These are phyloP conservation scores for Tyrannus savana DNA, from an alignment of 2,113 vertebrate species.

Conservation along the genomic window DNA sequence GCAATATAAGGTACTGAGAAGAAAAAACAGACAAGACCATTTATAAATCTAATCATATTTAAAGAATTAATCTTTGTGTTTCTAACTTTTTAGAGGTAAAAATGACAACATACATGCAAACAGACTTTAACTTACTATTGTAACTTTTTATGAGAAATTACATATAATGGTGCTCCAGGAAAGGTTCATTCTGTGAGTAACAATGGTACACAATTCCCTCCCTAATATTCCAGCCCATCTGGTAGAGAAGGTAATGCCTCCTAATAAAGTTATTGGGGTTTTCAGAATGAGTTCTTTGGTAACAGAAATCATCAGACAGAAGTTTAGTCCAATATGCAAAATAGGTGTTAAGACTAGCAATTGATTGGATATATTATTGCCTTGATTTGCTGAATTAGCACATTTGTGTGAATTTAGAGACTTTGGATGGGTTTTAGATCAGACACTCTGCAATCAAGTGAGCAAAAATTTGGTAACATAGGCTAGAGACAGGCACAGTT, in stretches of 20 bases:
- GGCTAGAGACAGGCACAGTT: background rate
- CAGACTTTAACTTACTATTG: conserved; percentile 35
- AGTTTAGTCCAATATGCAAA: conserved; percentile 4
- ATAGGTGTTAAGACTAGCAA: background rate
- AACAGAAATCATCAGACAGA: conserved; percentile 31
- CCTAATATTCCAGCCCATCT: conserved; percentile 10
- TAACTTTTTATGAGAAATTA: conserved; percentile 44
- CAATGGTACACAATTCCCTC: conserved; percentile 33
- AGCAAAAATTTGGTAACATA: background rate
- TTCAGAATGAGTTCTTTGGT: conserved; percentile 42
- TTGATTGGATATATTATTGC: background rate
- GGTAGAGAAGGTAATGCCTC: conserved; percentile 37
- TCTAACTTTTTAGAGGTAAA: conserved; percentile 31
- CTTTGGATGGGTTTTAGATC: background rate
- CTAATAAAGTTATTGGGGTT: conserved; percentile 20
- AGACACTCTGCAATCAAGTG: background rate
- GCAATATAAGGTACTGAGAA: background rate
- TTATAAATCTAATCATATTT: conserved; percentile 40
- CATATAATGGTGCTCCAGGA: background rate
- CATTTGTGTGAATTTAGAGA: background rate
- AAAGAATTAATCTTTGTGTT: conserved; percentile 23
- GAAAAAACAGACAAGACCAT: background rate
- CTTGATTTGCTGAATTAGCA: background rate
- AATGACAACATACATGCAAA: background rate
- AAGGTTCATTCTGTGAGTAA: conserved; percentile 1